phyloP scores from a whole-genome alignment of 2,797 vertebrate genomes.

The Eutrigla gurnardus region DNA sequence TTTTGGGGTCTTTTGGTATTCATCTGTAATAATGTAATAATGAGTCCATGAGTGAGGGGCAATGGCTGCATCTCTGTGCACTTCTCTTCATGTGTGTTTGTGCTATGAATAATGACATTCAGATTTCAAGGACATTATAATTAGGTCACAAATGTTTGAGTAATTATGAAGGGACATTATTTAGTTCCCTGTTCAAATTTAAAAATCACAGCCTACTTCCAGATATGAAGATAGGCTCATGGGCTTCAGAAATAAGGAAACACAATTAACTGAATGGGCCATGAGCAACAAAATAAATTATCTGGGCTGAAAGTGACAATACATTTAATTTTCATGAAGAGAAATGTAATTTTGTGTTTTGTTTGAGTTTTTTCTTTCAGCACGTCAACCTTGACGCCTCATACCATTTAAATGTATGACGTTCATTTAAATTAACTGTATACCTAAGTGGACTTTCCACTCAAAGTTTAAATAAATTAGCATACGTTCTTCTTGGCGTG shows the following conservation, averaged over 20 bases:
- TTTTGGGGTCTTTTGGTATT: not conserved
- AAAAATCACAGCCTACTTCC: not conserved
- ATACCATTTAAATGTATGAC: conserved; percentile 33
- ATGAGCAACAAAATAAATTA: not conserved
- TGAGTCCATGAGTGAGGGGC: not conserved
- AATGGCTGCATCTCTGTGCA: not conserved
- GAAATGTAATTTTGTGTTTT: not conserved
- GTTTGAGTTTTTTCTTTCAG: not conserved
- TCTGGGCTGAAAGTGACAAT: not conserved
- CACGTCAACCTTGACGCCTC: not conserved
- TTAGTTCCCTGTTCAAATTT: not conserved
- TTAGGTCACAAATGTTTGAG: conserved; percentile 22
- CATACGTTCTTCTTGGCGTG: conserved; percentile 39
- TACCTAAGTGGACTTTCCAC: conserved; percentile 40
- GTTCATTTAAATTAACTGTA: not conserved
- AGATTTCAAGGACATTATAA: not conserved
- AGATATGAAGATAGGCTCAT: not conserved
- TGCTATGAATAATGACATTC: conserved; percentile 36
- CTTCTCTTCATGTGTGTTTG: not conserved
- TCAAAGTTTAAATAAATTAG: conserved; percentile 56
- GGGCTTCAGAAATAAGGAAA: not conserved
- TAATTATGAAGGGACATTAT: conserved; percentile 11
- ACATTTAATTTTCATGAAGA: not conserved
- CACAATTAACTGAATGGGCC: not conserved
- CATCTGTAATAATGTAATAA: not conserved